Evolutionary conservation across 2,113 vertebrate genomes (phyloP).

Genomic region (Butorides virescens): DNA sequence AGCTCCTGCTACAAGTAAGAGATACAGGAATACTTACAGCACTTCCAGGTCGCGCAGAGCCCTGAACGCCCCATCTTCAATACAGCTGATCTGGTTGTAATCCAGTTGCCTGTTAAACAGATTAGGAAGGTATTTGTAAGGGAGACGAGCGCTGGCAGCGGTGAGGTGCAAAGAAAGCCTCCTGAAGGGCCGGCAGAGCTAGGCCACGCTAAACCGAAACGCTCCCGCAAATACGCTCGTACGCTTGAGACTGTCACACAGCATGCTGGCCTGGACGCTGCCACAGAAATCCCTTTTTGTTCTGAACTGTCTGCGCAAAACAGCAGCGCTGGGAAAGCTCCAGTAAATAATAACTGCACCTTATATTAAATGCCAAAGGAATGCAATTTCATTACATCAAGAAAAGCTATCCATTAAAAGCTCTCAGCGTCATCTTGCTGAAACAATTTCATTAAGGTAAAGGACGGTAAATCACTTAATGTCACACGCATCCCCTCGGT

Average conservation of each 20-base stretch:
- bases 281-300: slow-evolving; percentile 78
- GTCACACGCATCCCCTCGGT: slow-evolving; percentile 86
- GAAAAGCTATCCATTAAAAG: slow-evolving; percentile 91
- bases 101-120: slow-evolving; percentile 92
- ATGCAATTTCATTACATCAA: slow-evolving; percentile 91
- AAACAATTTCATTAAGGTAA: slow-evolving; percentile 99
- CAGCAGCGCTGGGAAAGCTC: slow-evolving; percentile 75
- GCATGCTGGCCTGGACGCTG: slow-evolving; percentile 52
- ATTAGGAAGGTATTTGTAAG: slow-evolving; percentile 69
- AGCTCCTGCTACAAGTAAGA: slow-evolving; percentile 44
- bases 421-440: slow-evolving; percentile 88
- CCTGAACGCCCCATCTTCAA: slow-evolving; percentile 94
- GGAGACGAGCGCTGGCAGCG: neutral
- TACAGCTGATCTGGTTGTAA: slow-evolving; percentile 98
- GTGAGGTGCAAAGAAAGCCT: neutral
- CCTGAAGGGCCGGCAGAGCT: neutral
- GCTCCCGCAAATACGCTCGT: neutral
- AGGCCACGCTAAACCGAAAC: neutral
- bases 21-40: slow-evolving; percentile 87
- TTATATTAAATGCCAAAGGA: slow-evolving; percentile 91
- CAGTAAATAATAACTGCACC: slow-evolving; percentile 87
- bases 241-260: slow-evolving; percentile 49
- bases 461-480: slow-evolving; percentile 95
- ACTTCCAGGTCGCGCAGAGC: slow-evolving; percentile 96
- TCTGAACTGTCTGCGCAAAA: slow-evolving; percentile 71